Evolutionary conservation across 1,140 invertebrate species (phyloP).

Genomic region (Spodoptera frugiperda): DNA sequence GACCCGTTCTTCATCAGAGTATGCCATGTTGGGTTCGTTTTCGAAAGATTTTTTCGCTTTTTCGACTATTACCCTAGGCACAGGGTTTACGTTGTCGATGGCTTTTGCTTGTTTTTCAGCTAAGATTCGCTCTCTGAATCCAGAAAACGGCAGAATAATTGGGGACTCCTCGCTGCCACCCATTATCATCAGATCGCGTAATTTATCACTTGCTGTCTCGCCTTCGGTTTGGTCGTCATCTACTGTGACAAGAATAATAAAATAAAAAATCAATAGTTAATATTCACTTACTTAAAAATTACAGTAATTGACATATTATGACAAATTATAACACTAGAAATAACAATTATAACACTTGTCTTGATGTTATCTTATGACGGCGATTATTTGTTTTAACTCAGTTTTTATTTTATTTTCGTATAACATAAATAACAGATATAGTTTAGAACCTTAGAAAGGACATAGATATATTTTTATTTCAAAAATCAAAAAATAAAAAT

Average conservation of each 20-base stretch:
- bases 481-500: too few species aligned
- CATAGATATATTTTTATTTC: too few species aligned
- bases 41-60: conserved; percentile 79
- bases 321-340: too few species aligned
- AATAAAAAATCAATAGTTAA: neutral
- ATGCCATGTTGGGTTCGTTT: conserved; percentile 61
- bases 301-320: too few species aligned
- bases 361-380: too few species aligned
- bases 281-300: too few species aligned
- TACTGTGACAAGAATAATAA: conserved; percentile 10
- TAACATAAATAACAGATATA: too few species aligned
- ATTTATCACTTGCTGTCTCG: conserved; percentile 75
- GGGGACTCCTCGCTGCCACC: conserved; percentile 70
- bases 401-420: too few species aligned
- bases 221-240: conserved; percentile 46
- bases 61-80: conserved; percentile 60
- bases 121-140: conserved; percentile 78
- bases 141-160: conserved; percentile 74
- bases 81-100: conserved; percentile 42
- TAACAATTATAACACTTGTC: too few species aligned
- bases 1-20: conserved; percentile 73
- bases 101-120: conserved; percentile 63
- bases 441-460: too few species aligned
- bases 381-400: too few species aligned
- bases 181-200: conserved; percentile 75